Base-by-base conservation (phyloP, 64 coral and sea anemone species). In the Hydrozoanthus tunicans region DNA sequence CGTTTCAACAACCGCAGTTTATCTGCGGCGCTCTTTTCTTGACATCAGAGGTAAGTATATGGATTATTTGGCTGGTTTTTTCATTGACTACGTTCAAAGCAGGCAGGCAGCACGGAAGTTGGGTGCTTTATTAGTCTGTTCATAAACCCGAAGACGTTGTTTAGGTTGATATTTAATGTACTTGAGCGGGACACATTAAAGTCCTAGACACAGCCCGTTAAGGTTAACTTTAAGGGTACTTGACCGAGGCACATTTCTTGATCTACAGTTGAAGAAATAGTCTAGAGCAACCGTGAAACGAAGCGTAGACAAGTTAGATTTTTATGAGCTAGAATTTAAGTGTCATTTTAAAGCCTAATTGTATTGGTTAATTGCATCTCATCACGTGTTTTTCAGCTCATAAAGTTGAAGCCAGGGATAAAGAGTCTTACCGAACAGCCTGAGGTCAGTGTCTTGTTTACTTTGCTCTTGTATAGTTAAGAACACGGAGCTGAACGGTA, bases 11-110 rank as follows among this genome's bases (percentile, higher is more conserved):
- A 15, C 93, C 96, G 3, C 65, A 93, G 0, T 93, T 98, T 66
- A 89, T 95, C 54, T 95, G 96, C 90, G 96, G 93, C 53, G 78
- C 82, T 51, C 89, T 98, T 0, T 95, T 90, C 62, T 65, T 98
- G 75, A 78, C 93, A 25, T 98, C 96, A 10, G 96, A 98, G 93
- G 96, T 98, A 89, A 71, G 62, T 2, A 7, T n/a, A 6, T 58
- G 23, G 8, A 59, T 43, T 82, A 62, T 68, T 54, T 6, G 6
- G 6, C 32, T 6, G 9, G 58, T n/a, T 24, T 51, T 65, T 14
- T 8, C 0, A 11, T 70, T 70, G 59, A 58, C 15, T 51, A 4
- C 0, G 20, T 53, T 53, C 53, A 10, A 43, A 43, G 32, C 32
- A 43, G 32, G 32, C 32, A 43, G 32, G 32, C 32, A 43, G 32